These are phyloP conservation scores for Oryzias melastigma DNA, from an alignment of 2,113 vertebrate genomes.

Conservation along the genomic window DNA sequence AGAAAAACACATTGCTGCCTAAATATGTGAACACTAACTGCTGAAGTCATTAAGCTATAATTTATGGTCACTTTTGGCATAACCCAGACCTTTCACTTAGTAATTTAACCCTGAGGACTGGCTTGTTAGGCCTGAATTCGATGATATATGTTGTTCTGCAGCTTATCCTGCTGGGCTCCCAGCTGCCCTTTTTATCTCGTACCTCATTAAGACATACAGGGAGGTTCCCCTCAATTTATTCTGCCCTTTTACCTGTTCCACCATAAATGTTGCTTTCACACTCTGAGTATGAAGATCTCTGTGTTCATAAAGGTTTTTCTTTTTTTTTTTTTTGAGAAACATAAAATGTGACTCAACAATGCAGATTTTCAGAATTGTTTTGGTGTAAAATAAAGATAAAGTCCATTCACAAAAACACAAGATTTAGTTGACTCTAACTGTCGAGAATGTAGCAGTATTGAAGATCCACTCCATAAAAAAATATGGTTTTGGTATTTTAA, in stretches of 20 bases:
- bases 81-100: slow-evolving; percentile 4
- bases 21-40: slow-evolving; percentile 19
- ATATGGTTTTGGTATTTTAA: too few relatives aligned
- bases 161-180: not conserved
- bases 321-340: too few relatives aligned
- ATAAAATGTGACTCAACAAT: too few relatives aligned
- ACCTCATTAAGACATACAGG: not conserved
- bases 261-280: not conserved
- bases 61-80: slow-evolving; percentile 18
- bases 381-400: too few relatives aligned
- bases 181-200: not conserved
- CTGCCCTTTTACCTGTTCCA: not conserved
- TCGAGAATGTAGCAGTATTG: too few relatives aligned
- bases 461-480: too few relatives aligned
- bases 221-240: not conserved
- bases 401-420: too few relatives aligned
- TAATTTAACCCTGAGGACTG: slow-evolving; percentile 7
- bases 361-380: too few relatives aligned
- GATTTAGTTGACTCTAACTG: too few relatives aligned
- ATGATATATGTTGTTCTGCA: not conserved
- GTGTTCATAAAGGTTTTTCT: too few relatives aligned
- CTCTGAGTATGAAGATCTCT: not conserved
- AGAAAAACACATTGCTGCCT: not conserved
- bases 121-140: not conserved
- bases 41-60: slow-evolving; percentile 22